Evolutionary conservation across 2,113 vertebrate genomes (phyloP).

Genomic region (Nerophis ophidion): DNA sequence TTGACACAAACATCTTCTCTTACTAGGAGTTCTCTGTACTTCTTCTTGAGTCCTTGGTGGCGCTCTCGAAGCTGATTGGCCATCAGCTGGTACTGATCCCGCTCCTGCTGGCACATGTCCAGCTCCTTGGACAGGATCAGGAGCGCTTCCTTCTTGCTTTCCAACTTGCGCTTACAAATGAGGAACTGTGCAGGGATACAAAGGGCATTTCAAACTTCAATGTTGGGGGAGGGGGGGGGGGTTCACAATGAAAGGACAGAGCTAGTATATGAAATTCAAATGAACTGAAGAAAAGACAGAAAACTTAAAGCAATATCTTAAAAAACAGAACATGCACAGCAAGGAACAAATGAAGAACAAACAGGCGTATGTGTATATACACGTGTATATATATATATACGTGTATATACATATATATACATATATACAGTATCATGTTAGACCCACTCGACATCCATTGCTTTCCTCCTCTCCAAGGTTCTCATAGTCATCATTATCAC

Average conservation of each 20-base stretch:
- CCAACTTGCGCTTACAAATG: slow-evolving; percentile 90
- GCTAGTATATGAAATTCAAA: not conserved
- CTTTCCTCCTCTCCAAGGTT: too few species aligned
- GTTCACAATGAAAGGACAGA: not conserved
- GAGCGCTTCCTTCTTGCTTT: slow-evolving; percentile 94
- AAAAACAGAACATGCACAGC: too few species aligned
- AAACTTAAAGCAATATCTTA: not conserved
- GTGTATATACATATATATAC: too few species aligned
- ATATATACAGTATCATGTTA: too few species aligned
- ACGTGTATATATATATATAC: too few species aligned
- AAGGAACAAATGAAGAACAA: too few species aligned
- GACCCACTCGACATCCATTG: too few species aligned
- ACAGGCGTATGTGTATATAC: too few species aligned
- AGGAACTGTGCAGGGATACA: slow-evolving; percentile 70
- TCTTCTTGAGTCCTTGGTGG: slow-evolving; percentile 93
- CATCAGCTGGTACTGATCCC: slow-evolving; percentile 97
- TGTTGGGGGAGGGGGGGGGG: not conserved
- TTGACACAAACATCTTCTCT: slow-evolving; percentile 21
- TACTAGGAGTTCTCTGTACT: slow-evolving; percentile 91
- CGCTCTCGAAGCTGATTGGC: slow-evolving; percentile 91
- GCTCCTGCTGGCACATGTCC: slow-evolving; percentile 92
- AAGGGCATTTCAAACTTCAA: not conserved
- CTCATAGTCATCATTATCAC: too few species aligned
- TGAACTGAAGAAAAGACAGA: not conserved
- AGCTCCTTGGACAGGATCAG: slow-evolving; percentile 95